phyloP scores from a whole-genome alignment of 2,113 vertebrate genomes.

The Pelodiscus sinensis region DNA sequence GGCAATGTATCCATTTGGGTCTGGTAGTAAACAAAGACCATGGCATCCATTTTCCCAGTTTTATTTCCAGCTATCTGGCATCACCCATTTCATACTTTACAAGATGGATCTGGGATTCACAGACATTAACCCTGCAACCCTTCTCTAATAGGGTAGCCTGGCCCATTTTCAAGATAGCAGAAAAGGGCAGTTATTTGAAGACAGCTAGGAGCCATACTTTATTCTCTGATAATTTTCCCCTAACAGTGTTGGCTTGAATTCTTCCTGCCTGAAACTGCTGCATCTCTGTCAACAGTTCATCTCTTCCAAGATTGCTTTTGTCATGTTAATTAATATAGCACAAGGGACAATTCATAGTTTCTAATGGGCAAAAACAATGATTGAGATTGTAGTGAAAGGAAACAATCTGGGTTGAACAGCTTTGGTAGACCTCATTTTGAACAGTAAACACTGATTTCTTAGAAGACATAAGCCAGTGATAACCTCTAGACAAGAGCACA shows the following conservation, averaged over 20 bases:
- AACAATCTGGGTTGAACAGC: neutral
- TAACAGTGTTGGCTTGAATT: neutral
- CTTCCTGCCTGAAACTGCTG: neutral
- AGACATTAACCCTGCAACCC: neutral
- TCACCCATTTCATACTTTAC: neutral
- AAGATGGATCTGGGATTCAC: neutral
- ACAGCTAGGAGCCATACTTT: neutral
- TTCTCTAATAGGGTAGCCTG: fast-evolving
- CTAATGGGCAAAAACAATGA: neutral
- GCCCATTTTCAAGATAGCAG: neutral
- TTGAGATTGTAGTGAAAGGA: neutral
- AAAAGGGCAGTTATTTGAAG: neutral
- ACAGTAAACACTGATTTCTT: neutral
- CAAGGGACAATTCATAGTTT: fast-evolving
- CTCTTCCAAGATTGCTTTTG: neutral
- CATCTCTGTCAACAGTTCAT: neutral
- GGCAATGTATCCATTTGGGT: fast-evolving
- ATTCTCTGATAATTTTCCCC: neutral
- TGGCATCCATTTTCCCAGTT: slow-evolving; percentile 11
- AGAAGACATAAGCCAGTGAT: neutral
- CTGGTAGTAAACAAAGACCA: neutral
- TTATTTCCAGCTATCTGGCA: fast-evolving
- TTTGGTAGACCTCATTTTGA: neutral
- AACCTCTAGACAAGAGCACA: neutral
- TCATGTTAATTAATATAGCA: neutral